Conservation (phyloP, 1,140 invertebrate species). For the Pachyrhynchus sulphureomaculatus region DNA sequence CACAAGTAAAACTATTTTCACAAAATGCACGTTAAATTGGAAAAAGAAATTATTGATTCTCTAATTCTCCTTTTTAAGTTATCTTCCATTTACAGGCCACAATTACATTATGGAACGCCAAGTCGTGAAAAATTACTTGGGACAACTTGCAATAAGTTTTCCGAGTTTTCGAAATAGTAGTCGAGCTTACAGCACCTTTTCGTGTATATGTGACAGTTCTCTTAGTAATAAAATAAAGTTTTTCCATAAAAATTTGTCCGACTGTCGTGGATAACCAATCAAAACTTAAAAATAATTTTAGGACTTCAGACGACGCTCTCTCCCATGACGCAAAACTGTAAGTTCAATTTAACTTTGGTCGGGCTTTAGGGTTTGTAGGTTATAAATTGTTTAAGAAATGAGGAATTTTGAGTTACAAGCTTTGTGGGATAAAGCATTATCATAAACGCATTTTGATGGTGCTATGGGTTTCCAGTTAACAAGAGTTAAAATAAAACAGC, state of each 20-base stretch:
- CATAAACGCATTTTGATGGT: no score
- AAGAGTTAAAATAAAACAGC: no score
- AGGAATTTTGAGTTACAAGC: no score
- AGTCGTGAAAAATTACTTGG: slow-evolving; percentile 13
- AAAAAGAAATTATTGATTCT: not conserved
- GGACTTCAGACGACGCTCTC: no score
- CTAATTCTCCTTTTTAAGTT: slow-evolving; percentile 16
- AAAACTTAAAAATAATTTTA: no score
- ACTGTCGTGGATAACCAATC: no score
- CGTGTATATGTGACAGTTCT: slow-evolving; percentile 7
- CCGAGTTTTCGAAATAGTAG: slow-evolving; percentile 9
- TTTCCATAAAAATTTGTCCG: slow-evolving; percentile 1
- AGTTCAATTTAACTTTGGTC: no score
- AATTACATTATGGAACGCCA: slow-evolving; percentile 14
- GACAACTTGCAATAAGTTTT: slow-evolving; percentile 19
- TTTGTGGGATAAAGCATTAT: no score
- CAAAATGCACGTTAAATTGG: not conserved
- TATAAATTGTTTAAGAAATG: no score
- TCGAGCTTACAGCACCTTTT: slow-evolving; percentile 6
- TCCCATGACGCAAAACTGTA: no score
- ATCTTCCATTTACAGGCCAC: slow-evolving; percentile 20
- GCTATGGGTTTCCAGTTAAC: no score
- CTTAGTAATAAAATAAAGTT: slow-evolving; percentile 5
- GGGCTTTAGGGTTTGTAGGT: no score
- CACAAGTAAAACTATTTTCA: not conserved